These are phyloP conservation scores for Eristalis intricaria DNA, from an alignment of 2,888 invertebrate species.

Conservation along the genomic window DNA sequence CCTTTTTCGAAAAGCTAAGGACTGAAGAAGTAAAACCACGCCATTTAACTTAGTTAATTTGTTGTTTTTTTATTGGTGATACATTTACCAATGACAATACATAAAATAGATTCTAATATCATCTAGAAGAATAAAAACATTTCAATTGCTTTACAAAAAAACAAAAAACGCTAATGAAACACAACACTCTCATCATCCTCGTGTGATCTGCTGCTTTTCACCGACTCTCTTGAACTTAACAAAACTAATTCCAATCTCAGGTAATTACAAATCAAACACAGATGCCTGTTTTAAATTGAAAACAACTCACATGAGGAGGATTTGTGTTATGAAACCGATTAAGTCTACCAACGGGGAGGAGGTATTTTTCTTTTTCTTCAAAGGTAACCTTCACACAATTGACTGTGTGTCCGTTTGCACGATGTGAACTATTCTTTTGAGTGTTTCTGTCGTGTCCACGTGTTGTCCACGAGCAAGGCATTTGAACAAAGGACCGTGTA, in stretches of 20 bases:
- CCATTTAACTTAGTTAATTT: slow-evolving; percentile 27
- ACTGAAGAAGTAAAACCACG: background rate
- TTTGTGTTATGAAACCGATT: background rate
- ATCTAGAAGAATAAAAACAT: slow-evolving; percentile 25
- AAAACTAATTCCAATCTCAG: slow-evolving; percentile 1
- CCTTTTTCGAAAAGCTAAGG: background rate
- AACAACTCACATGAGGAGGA: background rate
- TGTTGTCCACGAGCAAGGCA: too few relatives aligned
- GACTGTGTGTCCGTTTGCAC: background rate
- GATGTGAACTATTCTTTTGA: background rate
- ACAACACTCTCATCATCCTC: slow-evolving; percentile 1
- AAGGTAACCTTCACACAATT: background rate
- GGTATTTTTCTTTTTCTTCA: background rate
- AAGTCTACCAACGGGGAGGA: background rate
- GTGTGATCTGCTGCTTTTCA: background rate
- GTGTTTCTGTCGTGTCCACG: background rate
- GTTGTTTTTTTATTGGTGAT: slow-evolving; percentile 51
- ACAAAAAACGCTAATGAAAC: slow-evolving; percentile 1
- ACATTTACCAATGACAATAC: slow-evolving; percentile 44
- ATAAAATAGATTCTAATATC: slow-evolving; percentile 47
- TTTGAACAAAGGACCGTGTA: too few relatives aligned
- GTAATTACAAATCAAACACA: slow-evolving; percentile 20
- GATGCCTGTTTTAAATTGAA: background rate
- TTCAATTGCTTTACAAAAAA: slow-evolving; percentile 23
- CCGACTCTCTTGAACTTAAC: background rate